Base-by-base conservation (phyloP, 2,113 vertebrate species). In the Rhea americana region DNA sequence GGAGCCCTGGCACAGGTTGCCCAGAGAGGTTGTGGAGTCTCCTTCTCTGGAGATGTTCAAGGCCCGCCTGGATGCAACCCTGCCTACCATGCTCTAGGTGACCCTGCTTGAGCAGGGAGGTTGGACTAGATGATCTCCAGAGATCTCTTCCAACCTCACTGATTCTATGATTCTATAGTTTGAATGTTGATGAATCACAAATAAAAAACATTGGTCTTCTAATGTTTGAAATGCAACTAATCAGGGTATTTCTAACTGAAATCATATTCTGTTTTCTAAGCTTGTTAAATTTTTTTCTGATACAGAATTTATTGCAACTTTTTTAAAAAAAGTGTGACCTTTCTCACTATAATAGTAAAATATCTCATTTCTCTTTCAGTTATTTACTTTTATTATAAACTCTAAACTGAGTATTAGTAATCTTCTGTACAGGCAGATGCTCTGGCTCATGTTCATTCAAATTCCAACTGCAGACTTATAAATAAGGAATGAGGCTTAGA, bases 401-500 rank as follows among this genome's bases (percentile, higher is more conserved):
- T 85, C 43, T 62, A 58, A 84, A 84, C 28, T 72, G 65, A 79
- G 20, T 78, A 50, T 55, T 93, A 51, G 48, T 81, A 72, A n/a
- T 82, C 61, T 68, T 74, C 74, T 53, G 19, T 75, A 55, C 70
- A 65, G 72, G 22, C 89, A 75, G 37, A 56, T 58, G 9, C 43
- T 91, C 19, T 65, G 66, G 55, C 77, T 94, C 39, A 1, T 13
- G 55, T 84, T 93, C 73, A 66, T 88, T 95, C 66, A 73, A 66
- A 94, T 94, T 95, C 50, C 22, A 65, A 8, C 82, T 87, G 35
- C 20, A 65, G 67, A n/a, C 37, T 85, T 62, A 82, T n/a, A 68
- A 81, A 86, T 94, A 66, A 78, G 66, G 70, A 90, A 80, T 85
- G 83, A 91, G 37, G 77, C 80, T 94, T 66, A 58, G 77, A 63